Base-by-base conservation (phyloP, 2,888 invertebrate species). In the Tetragonisca angustula region DNA sequence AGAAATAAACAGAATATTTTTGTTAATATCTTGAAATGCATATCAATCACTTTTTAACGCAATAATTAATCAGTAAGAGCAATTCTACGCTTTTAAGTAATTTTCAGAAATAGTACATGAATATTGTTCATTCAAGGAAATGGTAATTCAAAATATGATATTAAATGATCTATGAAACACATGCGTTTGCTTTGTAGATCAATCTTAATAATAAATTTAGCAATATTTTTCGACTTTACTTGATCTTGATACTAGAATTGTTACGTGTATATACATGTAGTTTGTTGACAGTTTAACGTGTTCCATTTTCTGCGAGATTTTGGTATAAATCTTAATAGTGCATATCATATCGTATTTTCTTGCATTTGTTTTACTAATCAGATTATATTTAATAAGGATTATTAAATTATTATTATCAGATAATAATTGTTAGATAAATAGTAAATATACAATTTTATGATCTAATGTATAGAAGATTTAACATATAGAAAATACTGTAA, bases 141-240 rank as follows among this genome's bases (percentile, higher is more conserved):
- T 19, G 32, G 24, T 15, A 50, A 27, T 52, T 52, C 27, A 13
- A 69, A 50, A 3, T 4, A 27, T 11, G 19, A 27, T 2, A 0
- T 50, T 27, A 32, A 54, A 32, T 6, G 4, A 21, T 64, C 36
- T 36, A 5, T 36, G 64, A 36, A 13, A 36, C 21, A 36, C 13
- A 2, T 21, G 13, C 6, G 6, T 15, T 13, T 21, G 17, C 54
- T 70, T 70, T 36, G 15, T 54, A 54, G 52, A 70, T 54, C 52
- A 36, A 70, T 70, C 19, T 32, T 36, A 56, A 70, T 32, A 54
- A 65, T 21, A 74, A 79, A 75, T 19, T 27, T 67, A 80, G 80
- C 80, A 77, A 80, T 80, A 80, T 67, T 71, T 21, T 71, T 43
- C 24, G 56, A 56, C 36, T 56, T 69, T 68, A 79, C 54, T 43